These are phyloP conservation scores for Scleropages formosus DNA, from an alignment of 2,797 vertebrate species.

Conservation along the genomic window DNA sequence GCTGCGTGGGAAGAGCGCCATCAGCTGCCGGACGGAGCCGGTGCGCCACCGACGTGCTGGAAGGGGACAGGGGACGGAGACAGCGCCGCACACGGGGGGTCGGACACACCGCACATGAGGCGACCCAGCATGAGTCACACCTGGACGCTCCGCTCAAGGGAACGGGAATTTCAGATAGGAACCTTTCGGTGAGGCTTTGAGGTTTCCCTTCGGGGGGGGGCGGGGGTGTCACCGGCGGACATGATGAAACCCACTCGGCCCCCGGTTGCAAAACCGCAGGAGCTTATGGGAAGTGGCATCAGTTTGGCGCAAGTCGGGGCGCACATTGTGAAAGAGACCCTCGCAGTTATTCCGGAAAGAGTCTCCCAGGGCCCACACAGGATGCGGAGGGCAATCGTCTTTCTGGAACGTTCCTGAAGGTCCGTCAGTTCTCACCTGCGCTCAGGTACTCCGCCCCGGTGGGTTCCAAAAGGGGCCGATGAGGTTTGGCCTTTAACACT, in stretches of 20 bases:
- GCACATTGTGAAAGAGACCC: constrained; percentile 39
- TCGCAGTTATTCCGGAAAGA: constrained; percentile 29
- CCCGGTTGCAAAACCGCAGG: constrained; percentile 42
- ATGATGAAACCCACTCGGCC: constrained; percentile 34
- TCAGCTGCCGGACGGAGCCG: neutral
- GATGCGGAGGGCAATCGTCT: neutral
- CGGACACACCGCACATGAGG: constrained; percentile 24
- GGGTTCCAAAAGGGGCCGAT: too few species aligned
- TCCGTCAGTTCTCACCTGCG: too few species aligned
- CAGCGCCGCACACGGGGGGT: too few species aligned
- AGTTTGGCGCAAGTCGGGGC: constrained; percentile 27
- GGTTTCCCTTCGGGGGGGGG: constrained; percentile 40
- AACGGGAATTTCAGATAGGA: constrained; percentile 38
- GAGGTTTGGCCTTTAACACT: too few species aligned
- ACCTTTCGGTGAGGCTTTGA: constrained; percentile 32
- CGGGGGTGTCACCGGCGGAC: constrained; percentile 47
- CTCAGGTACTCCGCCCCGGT: too few species aligned
- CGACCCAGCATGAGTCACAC: constrained; percentile 38
- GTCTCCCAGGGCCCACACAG: neutral
- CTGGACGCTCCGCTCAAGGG: constrained; percentile 21
- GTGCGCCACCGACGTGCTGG: neutral
- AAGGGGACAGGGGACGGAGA: constrained; percentile 15
- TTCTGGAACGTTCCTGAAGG: too few species aligned
- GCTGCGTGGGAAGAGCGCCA: neutral
- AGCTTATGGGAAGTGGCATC: constrained; percentile 43